These are phyloP conservation scores for Pectinophora gossypiella DNA, from an alignment of 1,140 invertebrate genomes.

Conservation along the genomic window DNA sequence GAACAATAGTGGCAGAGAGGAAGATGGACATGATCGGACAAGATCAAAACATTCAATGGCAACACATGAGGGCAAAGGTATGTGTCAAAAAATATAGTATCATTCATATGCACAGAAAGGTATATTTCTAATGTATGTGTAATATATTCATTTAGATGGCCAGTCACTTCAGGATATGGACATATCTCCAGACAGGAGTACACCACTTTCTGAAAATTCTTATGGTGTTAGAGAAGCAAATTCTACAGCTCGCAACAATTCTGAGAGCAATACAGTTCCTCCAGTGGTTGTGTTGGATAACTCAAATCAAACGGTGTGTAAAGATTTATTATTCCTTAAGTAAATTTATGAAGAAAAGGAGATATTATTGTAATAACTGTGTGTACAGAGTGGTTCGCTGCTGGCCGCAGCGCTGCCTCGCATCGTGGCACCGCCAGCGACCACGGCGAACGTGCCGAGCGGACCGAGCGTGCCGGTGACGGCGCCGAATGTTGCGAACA, in stretches of 20 bases:
- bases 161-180: conserved; percentile 65
- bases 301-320: conserved; percentile 52
- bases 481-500: conserved; percentile 14
- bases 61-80: conserved; percentile 54
- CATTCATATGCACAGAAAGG: too few species aligned
- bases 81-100: too few species aligned
- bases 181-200: conserved; percentile 63
- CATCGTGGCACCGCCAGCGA: conserved; percentile 77
- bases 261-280: conserved; percentile 38
- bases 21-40: conserved; percentile 45
- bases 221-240: conserved; percentile 39
- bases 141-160: conserved; percentile 37
- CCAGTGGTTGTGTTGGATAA: conserved; percentile 63
- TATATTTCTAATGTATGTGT: too few species aligned
- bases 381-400: conserved; percentile 44
- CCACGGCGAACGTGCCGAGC: background rate
- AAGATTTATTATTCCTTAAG: conserved; percentile 2
- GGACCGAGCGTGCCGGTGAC: conserved; percentile 21
- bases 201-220: conserved; percentile 59
- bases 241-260: conserved; percentile 16
- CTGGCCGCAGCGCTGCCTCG: conserved; percentile 83
- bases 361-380: background rate
- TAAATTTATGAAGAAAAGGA: background rate
- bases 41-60: conserved; percentile 41
- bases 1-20: conserved; percentile 43